Evolutionary conservation across 2,113 vertebrate genomes (phyloP), one percentile per base, ranked within the genome.

Genomic region (Telmatochromis brachygnathus): DNA sequence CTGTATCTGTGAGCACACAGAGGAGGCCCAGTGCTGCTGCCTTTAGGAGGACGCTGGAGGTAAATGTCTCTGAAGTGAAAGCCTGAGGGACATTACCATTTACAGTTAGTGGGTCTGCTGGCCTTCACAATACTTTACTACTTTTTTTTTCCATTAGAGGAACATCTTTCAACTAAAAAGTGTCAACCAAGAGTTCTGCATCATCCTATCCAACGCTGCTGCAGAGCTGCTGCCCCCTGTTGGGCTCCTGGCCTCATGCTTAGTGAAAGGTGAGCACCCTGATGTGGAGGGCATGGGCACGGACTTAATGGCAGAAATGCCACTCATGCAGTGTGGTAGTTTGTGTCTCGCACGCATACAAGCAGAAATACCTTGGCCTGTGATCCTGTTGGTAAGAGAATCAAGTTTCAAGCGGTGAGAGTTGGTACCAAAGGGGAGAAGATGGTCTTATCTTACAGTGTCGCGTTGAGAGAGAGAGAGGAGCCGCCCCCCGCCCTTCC

Each of bases 161-260:
- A 15, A 54, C 49, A 82, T 65, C 26, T 84, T 79, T 80, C 37
- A 84, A 28, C 70, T 75, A 28, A 45, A 9, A 65, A 33, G n/a
- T 17, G 14, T 53, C 73, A 75, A 26, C 65, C 58, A 60, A 35
- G 75, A 33, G 2, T 81, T 37, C 49, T 56, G 14, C 83, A 85
- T 83, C 81, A 79, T 68, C 23, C 28, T 80, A 75, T 53, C 19
- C 9, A 45, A 84, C 1, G 42, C 73, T 49, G 79, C 83, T 86
- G 93, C 88, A 21, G 37, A 85, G 42, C 82, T 94, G 93, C 93
- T 92, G 94, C 95, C 95, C 94, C 93, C 95, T 95, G 86, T 94
- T 92, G 95, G 94, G 83, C 86, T 45, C 56, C 39, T 23, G 75
- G 49, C 42, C 33, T 47, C 5, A n/a, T 81, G 83, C 75, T 87